Conservation (phyloP, 2,888 invertebrate genomes). For the Sphinx pinastri region DNA sequence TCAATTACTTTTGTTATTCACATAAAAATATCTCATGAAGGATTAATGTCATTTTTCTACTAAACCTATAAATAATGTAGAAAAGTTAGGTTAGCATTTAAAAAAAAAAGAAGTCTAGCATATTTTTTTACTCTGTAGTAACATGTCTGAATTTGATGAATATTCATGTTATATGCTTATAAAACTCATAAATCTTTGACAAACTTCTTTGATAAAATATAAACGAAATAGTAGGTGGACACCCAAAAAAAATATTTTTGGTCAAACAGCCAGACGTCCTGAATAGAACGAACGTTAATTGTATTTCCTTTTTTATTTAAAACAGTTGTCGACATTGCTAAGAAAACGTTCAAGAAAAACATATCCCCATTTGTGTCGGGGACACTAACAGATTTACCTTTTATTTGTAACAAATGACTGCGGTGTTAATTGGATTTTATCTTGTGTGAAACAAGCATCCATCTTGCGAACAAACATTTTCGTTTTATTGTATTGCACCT, state of each 20-base stretch:
- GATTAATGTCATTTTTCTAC: constrained; percentile 3
- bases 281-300: too few species aligned
- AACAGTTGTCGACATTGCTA: too few species aligned
- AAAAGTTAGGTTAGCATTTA: too few species aligned
- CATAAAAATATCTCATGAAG: background rate
- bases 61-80: constrained; percentile 9
- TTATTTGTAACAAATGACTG: constrained; percentile 20
- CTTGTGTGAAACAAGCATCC: constrained; percentile 14
- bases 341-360: constrained; percentile 4
- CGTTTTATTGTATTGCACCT: background rate
- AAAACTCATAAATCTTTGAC: background rate
- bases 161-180: background rate
- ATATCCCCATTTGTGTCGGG: background rate
- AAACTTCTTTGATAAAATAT: background rate
- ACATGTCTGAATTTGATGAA: constrained; percentile 1
- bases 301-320: too few species aligned
- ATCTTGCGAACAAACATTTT: background rate
- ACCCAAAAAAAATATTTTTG: too few species aligned
- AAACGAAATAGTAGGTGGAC: too few species aligned
- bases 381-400: constrained; percentile 20
- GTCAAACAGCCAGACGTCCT: too few species aligned
- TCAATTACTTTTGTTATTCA: constrained; percentile 7
- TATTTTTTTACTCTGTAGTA: constrained; percentile 9
- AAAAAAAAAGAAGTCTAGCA: background rate
- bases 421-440: constrained; percentile 17